Evolutionary conservation across 2,113 vertebrate genomes (phyloP), one percentile per base, ranked within the genome.

Genomic region (Microtus ochrogaster): DNA sequence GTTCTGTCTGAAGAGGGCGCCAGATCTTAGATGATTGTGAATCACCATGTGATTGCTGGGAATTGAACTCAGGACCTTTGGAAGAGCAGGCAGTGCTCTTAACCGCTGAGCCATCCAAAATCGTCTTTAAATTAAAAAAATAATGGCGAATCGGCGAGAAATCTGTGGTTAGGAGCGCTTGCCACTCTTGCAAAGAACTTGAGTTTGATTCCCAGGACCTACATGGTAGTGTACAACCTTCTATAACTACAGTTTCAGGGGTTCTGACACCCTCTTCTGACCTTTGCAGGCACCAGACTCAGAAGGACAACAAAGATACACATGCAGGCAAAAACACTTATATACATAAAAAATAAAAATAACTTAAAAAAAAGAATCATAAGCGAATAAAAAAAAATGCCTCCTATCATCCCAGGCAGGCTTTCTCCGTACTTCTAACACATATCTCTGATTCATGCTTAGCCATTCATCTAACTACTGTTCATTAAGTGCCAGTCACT

Each of bases 391-490:
- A 91, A 83, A 83, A 95, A 93, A 94, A 28, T 82, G n/a, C 76
- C 49, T 77, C 73, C 89, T 30, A 7, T 72, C 58, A 87, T 5
- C 63, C 33, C 74, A 28, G 52, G 33, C 2, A 70, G 73, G 26
- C 8, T 55, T 88, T 65, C 55, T 58, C 55, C 4, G 1, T 92
- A 47, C 44, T 92, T 77, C 55, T 65, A 41, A 58, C 47, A 61
- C 19, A 3, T 24, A 65, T 10, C 83, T 26, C 28, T 47, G 21
- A 79, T 7, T 12, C 14, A 82, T 55, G 72, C 14, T 63, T 55
- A 65, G 55, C 74, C 24, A 89, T 70, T 87, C 49, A 92, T 17
- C 79, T 78, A 95, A 52, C 19, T 74, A 76, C 73, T 61, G 94
- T 44, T 79, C 39, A 90, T 55, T 82, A 83, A 76, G 55, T 72